Percentiles rank a stretch among this genome's conserved stretches.
These are phyloP conservation scores for Cliona cf. orientalis DNA, from an alignment of 37 sponge, comb jelly and placozoan genomes.

Conservation along the genomic window DNA sequence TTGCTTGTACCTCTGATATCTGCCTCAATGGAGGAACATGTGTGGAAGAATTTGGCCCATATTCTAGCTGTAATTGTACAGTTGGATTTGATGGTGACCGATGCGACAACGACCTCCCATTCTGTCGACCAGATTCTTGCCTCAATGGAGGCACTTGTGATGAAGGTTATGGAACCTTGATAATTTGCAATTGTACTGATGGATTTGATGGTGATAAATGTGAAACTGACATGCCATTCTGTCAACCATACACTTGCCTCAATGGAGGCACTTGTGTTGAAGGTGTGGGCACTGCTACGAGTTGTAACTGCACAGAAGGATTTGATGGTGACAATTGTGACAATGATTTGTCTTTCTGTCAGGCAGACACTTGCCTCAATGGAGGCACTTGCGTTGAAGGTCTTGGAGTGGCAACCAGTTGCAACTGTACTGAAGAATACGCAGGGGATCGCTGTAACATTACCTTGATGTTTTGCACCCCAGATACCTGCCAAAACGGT, in stretches of 20 bases:
- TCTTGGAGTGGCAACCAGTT: conserved; percentile 13
- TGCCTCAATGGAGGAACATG: conserved; percentile 71
- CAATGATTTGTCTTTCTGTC: conserved; percentile 5
- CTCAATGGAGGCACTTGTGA: conserved; percentile 58
- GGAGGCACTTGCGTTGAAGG: conserved; percentile 70
- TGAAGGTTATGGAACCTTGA: conserved; percentile 32
- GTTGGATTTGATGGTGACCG: conserved; percentile 21
- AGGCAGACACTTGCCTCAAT: conserved; percentile 24
- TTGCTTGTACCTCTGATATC: background rate
- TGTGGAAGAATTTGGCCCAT: conserved; percentile 25
- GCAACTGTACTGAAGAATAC: conserved; percentile 39
- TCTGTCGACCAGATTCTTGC: conserved; percentile 25
- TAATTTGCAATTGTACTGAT: conserved; percentile 35
- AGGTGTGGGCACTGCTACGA: conserved; percentile 27
- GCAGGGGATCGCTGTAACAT: conserved; percentile 28
- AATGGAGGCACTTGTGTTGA: conserved; percentile 77
- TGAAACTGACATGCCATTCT: conserved; percentile 36
- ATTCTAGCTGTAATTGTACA: conserved; percentile 39
- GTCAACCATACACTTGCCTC: conserved; percentile 36
- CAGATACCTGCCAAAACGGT: conserved; percentile 20
- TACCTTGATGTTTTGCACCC: conserved; percentile 23
- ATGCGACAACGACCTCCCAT: background rate
- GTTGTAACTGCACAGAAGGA: conserved; percentile 40
- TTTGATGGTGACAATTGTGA: conserved; percentile 19
- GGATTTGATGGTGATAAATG: conserved; percentile 60